phyloP scores from a whole-genome alignment of 2,888 invertebrate species.

The Lycia hirtaria region DNA sequence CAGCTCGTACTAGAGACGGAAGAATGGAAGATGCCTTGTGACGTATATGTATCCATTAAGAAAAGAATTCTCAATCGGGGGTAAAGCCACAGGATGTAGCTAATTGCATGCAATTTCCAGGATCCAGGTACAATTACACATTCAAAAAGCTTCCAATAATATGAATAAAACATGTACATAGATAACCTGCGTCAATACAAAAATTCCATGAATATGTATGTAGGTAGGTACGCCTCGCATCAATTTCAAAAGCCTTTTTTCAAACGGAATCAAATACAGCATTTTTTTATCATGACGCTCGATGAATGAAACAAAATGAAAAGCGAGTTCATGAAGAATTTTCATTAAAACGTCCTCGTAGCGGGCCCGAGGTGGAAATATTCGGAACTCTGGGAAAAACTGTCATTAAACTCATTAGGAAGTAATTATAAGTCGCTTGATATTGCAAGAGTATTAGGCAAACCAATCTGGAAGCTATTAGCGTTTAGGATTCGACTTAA shows the following conservation, averaged over 20 bases:
- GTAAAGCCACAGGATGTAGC: too few relatives aligned
- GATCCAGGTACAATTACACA: too few relatives aligned
- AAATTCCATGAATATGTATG: not conserved
- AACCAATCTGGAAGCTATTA: conserved; percentile 62
- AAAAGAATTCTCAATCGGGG: too few relatives aligned
- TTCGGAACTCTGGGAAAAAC: conserved; percentile 49
- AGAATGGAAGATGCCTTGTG: too few relatives aligned
- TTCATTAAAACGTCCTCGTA: conserved; percentile 47
- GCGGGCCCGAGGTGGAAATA: conserved; percentile 44
- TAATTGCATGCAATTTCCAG: too few relatives aligned
- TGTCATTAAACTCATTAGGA: conserved; percentile 62
- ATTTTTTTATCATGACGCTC: conserved; percentile 13
- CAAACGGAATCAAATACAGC: conserved; percentile 9
- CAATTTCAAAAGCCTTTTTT: conserved; percentile 6
- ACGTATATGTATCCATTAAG: too few relatives aligned
- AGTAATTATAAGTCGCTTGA: conserved; percentile 61
- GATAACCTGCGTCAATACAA: not conserved
- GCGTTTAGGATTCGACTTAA: conserved; percentile 36
- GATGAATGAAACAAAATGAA: conserved; percentile 32
- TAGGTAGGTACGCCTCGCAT: not conserved
- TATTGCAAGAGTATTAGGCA: conserved; percentile 53
- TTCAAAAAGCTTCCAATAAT: not conserved
- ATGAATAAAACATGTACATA: not conserved
- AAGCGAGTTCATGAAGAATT: conserved; percentile 45
- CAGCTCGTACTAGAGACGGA: too few relatives aligned